Conservation (phyloP, 2,797 vertebrate species). For the Pseudomugil tenellus region DNA sequence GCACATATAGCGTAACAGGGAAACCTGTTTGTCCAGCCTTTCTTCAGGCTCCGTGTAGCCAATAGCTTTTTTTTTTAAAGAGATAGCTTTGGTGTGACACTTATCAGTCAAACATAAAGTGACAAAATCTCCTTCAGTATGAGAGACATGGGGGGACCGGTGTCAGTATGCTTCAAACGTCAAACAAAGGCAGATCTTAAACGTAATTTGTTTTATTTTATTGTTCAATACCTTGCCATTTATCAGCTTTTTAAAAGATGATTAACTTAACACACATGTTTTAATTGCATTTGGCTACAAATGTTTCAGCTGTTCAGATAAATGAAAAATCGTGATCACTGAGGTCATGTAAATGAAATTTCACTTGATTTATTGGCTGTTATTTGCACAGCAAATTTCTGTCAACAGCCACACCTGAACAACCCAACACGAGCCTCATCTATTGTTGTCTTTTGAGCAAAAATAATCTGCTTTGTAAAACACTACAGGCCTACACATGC, state of each 20-base stretch:
- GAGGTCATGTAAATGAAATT: constrained; percentile 47
- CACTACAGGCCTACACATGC: constrained; percentile 15
- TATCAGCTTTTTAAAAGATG: constrained; percentile 45
- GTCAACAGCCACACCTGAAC: constrained; percentile 60
- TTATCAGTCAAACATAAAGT: constrained; percentile 56
- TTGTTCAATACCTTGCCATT: constrained; percentile 51
- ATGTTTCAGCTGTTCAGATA: constrained; percentile 38
- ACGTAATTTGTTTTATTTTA: constrained; percentile 14
- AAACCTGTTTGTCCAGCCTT: constrained; percentile 48
- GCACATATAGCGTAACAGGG: constrained; percentile 13
- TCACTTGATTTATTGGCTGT: constrained; percentile 56
- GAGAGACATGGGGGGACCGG: constrained; percentile 35
- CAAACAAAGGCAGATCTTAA: constrained; percentile 43
- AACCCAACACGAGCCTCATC: constrained; percentile 26
- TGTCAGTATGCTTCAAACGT: constrained; percentile 28
- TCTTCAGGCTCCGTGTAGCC: constrained; percentile 20
- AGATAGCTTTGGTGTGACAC: constrained; percentile 51
- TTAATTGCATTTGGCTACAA: constrained; percentile 49
- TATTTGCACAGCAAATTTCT: constrained; percentile 60
- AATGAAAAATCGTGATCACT: constrained; percentile 45
- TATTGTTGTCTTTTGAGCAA: constrained; percentile 28
- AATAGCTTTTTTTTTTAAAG: constrained; percentile 21
- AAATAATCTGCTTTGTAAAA: constrained; percentile 42
- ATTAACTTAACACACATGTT: constrained; percentile 52
- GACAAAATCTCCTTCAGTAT: constrained; percentile 58